These are phyloP conservation scores for Alviniconcha strummeri DNA, from an alignment of 2,888 invertebrate genomes.

Conservation along the genomic window DNA sequence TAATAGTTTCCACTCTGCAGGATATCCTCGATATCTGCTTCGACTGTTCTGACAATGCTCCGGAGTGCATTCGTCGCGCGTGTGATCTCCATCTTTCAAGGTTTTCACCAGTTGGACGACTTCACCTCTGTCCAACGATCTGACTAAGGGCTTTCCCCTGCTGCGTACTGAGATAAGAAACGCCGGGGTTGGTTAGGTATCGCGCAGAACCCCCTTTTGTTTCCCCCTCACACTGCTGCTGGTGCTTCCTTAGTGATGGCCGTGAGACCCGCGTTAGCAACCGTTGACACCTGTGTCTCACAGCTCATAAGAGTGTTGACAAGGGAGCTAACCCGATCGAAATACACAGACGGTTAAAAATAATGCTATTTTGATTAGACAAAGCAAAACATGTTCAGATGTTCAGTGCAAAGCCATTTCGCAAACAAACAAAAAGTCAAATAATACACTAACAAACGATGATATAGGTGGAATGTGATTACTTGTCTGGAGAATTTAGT, in stretches of 20 bases:
- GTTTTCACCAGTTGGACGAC: too few species aligned
- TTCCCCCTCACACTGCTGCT: background rate
- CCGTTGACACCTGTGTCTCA: slow-evolving; percentile 19
- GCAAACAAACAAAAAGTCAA: too few species aligned
- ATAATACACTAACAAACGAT: too few species aligned
- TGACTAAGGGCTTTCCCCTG: background rate
- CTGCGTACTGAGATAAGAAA: background rate
- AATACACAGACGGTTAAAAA: too few species aligned
- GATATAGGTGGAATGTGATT: too few species aligned
- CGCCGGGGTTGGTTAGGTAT: background rate
- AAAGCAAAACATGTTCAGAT: too few species aligned
- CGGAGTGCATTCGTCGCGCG: slow-evolving; percentile 9
- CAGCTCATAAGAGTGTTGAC: background rate
- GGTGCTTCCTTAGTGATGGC: slow-evolving; percentile 42
- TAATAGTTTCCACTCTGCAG: slow-evolving; percentile 65
- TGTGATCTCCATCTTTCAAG: slow-evolving; percentile 29
- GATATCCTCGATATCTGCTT: slow-evolving; percentile 43
- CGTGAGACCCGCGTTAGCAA: slow-evolving; percentile 33
- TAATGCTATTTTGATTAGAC: too few species aligned
- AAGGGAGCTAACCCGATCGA: slow-evolving; percentile 7
- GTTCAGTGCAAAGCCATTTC: too few species aligned
- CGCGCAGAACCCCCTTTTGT: slow-evolving; percentile 13
- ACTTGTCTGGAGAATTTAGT: too few species aligned
- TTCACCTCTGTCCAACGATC: background rate
- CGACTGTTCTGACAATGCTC: background rate